These are phyloP conservation scores for Xestia ashworthii DNA, from an alignment of 2,888 invertebrate genomes.

Conservation along the genomic window DNA sequence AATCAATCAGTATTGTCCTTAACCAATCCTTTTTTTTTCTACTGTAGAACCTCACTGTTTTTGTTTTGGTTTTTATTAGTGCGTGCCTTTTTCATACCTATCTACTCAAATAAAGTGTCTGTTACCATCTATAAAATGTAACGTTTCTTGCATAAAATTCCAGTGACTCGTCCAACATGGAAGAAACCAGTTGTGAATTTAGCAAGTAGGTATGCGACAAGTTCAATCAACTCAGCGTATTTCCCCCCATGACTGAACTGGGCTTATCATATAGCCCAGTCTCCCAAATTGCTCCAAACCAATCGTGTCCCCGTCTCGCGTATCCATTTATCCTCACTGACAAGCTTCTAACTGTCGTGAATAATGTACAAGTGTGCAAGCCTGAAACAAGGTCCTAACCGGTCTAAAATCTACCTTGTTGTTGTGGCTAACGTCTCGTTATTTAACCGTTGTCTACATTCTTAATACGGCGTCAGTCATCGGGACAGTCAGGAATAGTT, in stretches of 20 bases:
- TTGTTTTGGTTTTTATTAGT: not conserved
- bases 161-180: not conserved
- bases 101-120: not conserved
- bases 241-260: conserved; percentile 2
- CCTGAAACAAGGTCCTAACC: conserved; percentile 20
- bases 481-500: not conserved
- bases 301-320: not conserved
- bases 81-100: not conserved
- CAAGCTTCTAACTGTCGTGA: conserved; percentile 15
- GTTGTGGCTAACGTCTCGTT: not conserved
- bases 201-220: conserved; percentile 16
- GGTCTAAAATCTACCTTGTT: conserved; percentile 11
- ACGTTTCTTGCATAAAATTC: not conserved
- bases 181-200: conserved; percentile 23
- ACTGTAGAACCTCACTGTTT: not conserved
- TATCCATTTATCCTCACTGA: not conserved
- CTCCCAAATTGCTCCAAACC: conserved; percentile 17
- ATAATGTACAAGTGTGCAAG: not conserved
- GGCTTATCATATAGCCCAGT: conserved; percentile 4
- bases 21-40: not conserved
- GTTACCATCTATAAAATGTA: not conserved
- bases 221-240: conserved; percentile 36
- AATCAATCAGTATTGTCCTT: not conserved
- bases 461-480: not conserved
- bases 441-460: not conserved